Evolutionary conservation across 2,113 vertebrate species (phyloP), one percentile per base, ranked within the genome.

Genomic region (Chloebia gouldiae): DNA sequence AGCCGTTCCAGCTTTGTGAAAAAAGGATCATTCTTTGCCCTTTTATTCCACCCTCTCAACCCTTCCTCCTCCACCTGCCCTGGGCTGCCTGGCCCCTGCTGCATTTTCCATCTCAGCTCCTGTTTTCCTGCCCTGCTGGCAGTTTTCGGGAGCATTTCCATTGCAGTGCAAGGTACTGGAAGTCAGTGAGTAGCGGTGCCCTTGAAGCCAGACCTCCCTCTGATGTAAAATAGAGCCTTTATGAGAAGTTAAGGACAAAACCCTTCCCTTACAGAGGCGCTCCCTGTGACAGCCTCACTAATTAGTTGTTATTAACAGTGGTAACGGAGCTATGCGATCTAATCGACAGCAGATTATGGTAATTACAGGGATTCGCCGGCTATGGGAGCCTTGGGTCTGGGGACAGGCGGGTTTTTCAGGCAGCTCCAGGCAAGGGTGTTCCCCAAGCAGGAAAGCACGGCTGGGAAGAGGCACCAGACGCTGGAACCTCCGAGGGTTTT

Each of bases 271-370:
- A 12, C 57, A 65, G 84, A 66, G 50, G 89, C 77, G 30, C 77
- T 95, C 87, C 91, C 87, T 30, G 84, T 91, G 81, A 95, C 91
- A 91, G 90, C 87, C 93, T 85, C 66, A 3, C 81, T 95, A 90
- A 97, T 96, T 94, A 97, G 89, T 53, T 63, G 91, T 95, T 86
- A 96, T 95, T 97, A 96, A 82, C 87, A 66, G 86, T 17, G 93
- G 91, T 96, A 91, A 54, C 81, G 37, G 94, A 82, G 87, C 91
- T 77, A 85, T 95, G 93, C 83, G 23, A 82, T 94, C 86, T 96
- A 66, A 96, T 92, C 83, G 59, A 22, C 84, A 17, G 87, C 91
- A 91, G 84, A 92, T 96, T 82, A 76, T 9, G 61, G 86, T 80
- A 87, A 91, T 95, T 91, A 94, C 45, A 20, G 54, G 25, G 50